phyloP scores from a whole-genome alignment of 2,797 vertebrate species.

The Sebastes kiyomatsui region DNA sequence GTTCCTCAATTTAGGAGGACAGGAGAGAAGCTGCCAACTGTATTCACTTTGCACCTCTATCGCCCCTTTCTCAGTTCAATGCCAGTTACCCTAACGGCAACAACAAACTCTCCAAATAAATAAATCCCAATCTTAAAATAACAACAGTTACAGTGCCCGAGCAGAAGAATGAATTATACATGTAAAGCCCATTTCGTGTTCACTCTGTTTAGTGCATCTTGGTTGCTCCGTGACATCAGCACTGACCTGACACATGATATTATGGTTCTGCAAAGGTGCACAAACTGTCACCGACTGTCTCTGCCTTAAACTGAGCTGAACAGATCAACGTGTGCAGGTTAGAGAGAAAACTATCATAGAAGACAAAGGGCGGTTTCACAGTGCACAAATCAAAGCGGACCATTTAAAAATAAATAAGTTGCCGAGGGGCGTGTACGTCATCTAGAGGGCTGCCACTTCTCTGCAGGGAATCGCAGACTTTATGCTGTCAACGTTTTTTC shows the following conservation, averaged over 20 bases:
- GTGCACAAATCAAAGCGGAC: too few relatives aligned
- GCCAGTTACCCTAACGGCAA: neutral
- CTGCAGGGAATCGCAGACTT: too few relatives aligned
- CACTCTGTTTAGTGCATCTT: neutral
- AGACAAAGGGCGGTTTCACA: too few relatives aligned
- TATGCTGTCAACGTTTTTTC: too few relatives aligned
- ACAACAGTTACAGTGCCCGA: neutral
- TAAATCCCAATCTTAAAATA: neutral
- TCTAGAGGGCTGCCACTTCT: too few relatives aligned
- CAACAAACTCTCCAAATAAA: neutral
- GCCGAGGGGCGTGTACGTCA: too few relatives aligned
- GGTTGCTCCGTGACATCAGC: neutral
- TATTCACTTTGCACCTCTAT: constrained; percentile 5
- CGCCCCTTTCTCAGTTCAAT: neutral
- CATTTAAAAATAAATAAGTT: too few relatives aligned
- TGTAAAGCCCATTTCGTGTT: neutral
- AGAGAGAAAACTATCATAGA: neutral
- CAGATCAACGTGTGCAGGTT: neutral
- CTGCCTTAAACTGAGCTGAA: neutral
- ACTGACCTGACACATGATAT: neutral
- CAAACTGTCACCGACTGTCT: neutral
- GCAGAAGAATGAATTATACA: constrained; percentile 11
- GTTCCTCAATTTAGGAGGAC: constrained; percentile 39
- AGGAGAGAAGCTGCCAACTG: constrained; percentile 28
- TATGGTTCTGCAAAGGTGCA: neutral